phyloP scores from a whole-genome alignment of 2,797 vertebrate genomes.

The Stomatorhinus walkeri region DNA sequence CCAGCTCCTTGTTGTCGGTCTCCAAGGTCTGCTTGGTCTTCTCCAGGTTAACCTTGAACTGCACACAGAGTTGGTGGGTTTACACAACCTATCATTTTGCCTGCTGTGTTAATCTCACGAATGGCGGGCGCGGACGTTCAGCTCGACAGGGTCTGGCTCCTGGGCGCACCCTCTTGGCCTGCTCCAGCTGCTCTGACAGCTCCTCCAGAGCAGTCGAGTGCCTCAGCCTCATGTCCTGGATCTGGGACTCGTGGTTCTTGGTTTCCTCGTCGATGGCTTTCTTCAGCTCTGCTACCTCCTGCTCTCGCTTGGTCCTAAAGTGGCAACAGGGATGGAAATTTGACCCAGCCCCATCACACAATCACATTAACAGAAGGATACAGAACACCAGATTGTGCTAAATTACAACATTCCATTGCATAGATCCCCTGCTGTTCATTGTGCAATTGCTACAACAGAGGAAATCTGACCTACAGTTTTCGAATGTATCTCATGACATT shows the following conservation, averaged over 20 bases:
- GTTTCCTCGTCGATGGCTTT: constrained; percentile 92
- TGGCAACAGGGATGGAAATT: neutral
- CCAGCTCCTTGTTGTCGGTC: constrained; percentile 86
- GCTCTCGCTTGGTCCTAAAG: constrained; percentile 82
- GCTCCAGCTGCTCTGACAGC: constrained; percentile 88
- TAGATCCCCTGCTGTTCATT: neutral
- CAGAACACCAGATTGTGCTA: neutral
- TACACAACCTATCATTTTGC: neutral
- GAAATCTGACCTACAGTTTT: neutral
- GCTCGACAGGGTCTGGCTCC: no score
- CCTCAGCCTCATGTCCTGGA: constrained; percentile 90
- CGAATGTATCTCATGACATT: neutral
- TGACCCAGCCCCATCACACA: neutral
- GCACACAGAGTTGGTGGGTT: neutral
- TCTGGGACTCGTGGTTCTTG: constrained; percentile 88
- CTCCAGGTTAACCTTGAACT: constrained; percentile 90
- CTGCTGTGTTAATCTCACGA: neutral
- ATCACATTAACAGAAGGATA: neutral
- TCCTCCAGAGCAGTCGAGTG: constrained; percentile 82
- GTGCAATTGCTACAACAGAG: neutral
- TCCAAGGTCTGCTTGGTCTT: constrained; percentile 93
- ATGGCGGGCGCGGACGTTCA: neutral
- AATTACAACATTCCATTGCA: neutral
- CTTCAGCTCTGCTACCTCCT: constrained; percentile 93
- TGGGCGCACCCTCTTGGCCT: constrained; percentile 81